Percentiles rank a stretch among this genome's conserved stretches.
Conservation (phyloP, 1,140 invertebrate species). For the Homarus americanus region DNA sequence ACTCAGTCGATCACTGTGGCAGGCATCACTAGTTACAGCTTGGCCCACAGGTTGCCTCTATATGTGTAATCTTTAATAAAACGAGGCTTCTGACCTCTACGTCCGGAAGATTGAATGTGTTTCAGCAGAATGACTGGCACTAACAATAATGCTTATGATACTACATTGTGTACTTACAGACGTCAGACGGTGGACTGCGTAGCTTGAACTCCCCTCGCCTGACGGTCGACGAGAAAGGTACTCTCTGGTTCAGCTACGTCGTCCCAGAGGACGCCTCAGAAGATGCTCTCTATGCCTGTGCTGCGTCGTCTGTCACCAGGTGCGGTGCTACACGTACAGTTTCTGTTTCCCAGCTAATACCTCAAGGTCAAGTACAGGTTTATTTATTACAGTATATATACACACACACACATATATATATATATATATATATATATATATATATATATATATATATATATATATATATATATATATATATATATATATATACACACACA, state of each 20-base stretch:
- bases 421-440: not conserved
- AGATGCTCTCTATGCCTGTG: slow-evolving; percentile 78
- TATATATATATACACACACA: slow-evolving; percentile 47
- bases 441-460: slow-evolving; percentile 33
- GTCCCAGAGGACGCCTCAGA: slow-evolving; percentile 76
- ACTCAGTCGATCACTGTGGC: no score
- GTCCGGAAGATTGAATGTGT: no score
- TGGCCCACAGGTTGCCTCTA: no score
- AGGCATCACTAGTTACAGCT: no score
- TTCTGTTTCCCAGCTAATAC: no score
- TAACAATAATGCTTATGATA: no score
- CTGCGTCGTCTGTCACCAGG: slow-evolving; percentile 77
- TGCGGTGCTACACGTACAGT: not conserved
- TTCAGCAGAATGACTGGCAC: no score
- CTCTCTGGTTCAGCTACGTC: slow-evolving; percentile 78
- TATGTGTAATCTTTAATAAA: no score
- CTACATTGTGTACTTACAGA: slow-evolving; percentile 24
- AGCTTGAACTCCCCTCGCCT: slow-evolving; percentile 77
- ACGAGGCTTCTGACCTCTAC: no score
- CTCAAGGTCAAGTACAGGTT: no score
- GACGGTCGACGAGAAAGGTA: slow-evolving; percentile 78
- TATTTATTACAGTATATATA: no score
- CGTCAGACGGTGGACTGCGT: slow-evolving; percentile 76
- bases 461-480: slow-evolving; percentile 45
- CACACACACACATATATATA: not conserved